Evolutionary conservation across 2,888 invertebrate species (phyloP).

Genomic region (Pammene fasciana): DNA sequence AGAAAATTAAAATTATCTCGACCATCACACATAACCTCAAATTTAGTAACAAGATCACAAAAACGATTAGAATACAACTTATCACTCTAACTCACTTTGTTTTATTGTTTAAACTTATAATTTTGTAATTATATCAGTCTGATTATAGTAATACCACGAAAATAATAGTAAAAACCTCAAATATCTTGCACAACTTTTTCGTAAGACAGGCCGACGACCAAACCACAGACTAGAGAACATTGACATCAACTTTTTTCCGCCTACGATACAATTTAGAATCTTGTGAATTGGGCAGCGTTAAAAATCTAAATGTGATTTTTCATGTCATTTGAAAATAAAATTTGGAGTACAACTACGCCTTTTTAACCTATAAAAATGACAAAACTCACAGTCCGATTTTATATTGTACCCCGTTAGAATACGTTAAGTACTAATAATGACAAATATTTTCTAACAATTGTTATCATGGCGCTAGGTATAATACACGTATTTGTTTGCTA

Average conservation of each 20-base stretch:
- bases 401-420: no score
- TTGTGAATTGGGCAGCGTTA: conserved; percentile 10
- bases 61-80: conserved; percentile 11
- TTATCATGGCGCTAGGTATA: no score
- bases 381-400: no score
- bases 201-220: conserved; percentile 35
- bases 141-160: conserved; percentile 19
- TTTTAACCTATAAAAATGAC: no score
- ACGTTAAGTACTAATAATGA: no score
- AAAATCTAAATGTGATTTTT: not conserved
- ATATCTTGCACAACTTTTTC: conserved; percentile 37
- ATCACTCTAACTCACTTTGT: conserved; percentile 29
- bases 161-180: conserved; percentile 33
- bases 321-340: not conserved
- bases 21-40: conserved; percentile 39
- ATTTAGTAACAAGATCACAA: conserved; percentile 25
- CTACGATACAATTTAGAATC: conserved; percentile 10
- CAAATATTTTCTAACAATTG: no score
- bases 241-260: conserved; percentile 1
- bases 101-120: conserved; percentile 14
- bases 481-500: no score
- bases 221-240: conserved; percentile 37
- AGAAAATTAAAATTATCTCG: conserved; percentile 19
- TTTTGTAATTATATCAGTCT: conserved; percentile 27
- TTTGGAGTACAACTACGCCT: no score